Evolutionary conservation across 2,797 vertebrate genomes (phyloP), one percentile per base, ranked within the genome.

Genomic region (Cottoperca gobio): DNA sequence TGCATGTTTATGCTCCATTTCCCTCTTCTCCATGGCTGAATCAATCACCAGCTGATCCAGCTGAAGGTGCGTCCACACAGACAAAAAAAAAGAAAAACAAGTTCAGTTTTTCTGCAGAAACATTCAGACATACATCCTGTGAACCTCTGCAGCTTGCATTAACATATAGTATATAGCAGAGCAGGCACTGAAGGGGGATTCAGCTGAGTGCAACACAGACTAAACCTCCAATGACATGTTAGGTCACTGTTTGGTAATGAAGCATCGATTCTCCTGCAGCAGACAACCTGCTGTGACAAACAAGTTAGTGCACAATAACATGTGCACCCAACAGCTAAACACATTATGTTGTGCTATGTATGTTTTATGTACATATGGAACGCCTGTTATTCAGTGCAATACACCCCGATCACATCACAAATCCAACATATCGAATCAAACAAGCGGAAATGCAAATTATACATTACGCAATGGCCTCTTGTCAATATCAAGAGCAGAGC

Each of bases 11-110:
- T 97, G 97, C 73, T 99, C 98, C 98, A 99, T 98, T 79, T 99
- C 98, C 62, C 98, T 93, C 93, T 99, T 99, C 88, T 99, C 97
- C 93, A 98, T 96, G 0, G 98, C 98, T 0, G 98, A 98, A 88
- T 99, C 97, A 1, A 99, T 97, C 93, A 99, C 98, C 92, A 99
- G 93, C 93, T 99, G 98, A 91, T 99, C 98, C 92, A 99, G 89
- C 98, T 99, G 77, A 49, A 79, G 81, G 61, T 57, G 50, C 62
- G 0, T 54, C 17, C 45, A 72, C 50, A 69, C 8, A 70, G 1
- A 69, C 26, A 31, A 26, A 57, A 40, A 40, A 8, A 13, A 19
- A 8, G 0, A 48, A 40, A 50, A 67, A 53, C 24, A 53, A 42
- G 37, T 50, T 59, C 49, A 54, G 48, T 10, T 14, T 66, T 11